Evolutionary conservation across 2,797 vertebrate species (phyloP), one percentile per base, ranked within the genome.

Genomic region (Danio tinwini): DNA sequence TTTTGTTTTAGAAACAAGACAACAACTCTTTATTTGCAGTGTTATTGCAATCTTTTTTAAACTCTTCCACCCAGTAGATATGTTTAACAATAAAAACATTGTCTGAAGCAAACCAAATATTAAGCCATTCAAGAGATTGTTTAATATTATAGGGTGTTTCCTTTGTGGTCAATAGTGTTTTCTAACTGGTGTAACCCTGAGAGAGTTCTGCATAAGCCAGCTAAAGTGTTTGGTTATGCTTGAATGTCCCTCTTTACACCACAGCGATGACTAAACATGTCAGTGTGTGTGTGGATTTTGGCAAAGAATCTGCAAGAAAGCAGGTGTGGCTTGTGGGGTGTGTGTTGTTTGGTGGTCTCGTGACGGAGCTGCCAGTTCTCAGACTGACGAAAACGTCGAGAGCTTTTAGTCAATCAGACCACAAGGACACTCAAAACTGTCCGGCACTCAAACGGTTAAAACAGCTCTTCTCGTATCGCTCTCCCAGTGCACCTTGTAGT

Each of bases 391-490:
- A 80, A 76, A 86, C 87, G 86, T 61, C 80, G 85, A 75, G 45
- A 70, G 76, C 10, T 91, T 91, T 93, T 89, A 92, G 89, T 94
- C 91, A 92, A 76, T 67, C 76, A 62, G 78, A 93, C 93, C 92
- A 89, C 92, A 92, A 29, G 87, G 69, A 88, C 55, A 89, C 89
- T 93, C 91, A 93, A 86, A 87, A 90, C 91, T 87, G 76, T 76
- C 88, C 62, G 79, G 92, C 90, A 91, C 81, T 86, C 89, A 93
- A 93, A 93, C 93, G 91, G 93, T 94, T 93, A 93, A 93, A 93
- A 29, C 89, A 89, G 91, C 88, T 90, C 89, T 91, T 88, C 90
- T 88, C 82, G 80, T 89, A 89, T 88, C n/a, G 89, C 74, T 74
- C 67, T 75, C 16, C 68, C 58, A 55, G 39, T 65, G 85, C 44